These are phyloP conservation scores for Nasonia longicornis DNA, from an alignment of 1,140 invertebrate genomes.

Conservation along the genomic window DNA sequence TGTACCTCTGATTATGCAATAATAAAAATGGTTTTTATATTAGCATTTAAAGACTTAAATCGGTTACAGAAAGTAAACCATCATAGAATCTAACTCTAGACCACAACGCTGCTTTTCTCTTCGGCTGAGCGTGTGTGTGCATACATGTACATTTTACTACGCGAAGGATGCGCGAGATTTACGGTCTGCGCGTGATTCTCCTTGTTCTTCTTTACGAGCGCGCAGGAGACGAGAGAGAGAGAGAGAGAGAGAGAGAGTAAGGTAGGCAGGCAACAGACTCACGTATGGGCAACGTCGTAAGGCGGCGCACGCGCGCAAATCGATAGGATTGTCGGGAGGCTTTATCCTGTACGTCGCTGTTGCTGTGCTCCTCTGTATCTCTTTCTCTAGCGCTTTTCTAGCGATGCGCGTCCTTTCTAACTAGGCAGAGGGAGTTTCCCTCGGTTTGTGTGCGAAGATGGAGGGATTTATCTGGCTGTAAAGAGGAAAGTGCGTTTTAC, in stretches of 20 bases:
- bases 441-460: not conserved
- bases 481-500: not conserved
- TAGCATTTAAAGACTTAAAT: not conserved
- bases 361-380: not conserved
- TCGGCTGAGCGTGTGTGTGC: not conserved
- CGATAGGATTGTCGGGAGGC: slow-evolving; percentile 25
- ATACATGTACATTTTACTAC: not conserved
- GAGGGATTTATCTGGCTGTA: not conserved
- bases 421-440: not conserved
- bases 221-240: too few species aligned
- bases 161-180: not conserved
- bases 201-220: not conserved
- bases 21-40: slow-evolving; percentile 44
- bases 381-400: slow-evolving; percentile 4
- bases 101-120: not conserved
- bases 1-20: slow-evolving; percentile 42
- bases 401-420: not conserved
- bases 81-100: not conserved
- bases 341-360: not conserved
- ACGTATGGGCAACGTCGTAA: slow-evolving; percentile 20
- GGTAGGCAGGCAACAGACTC: too few species aligned
- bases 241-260: not conserved
- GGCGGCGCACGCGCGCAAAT: slow-evolving; percentile 10
- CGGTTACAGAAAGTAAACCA: not conserved
- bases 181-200: not conserved